Conservation (phyloP, 1,140 invertebrate species). For the Steinernema khuongi region DNA sequence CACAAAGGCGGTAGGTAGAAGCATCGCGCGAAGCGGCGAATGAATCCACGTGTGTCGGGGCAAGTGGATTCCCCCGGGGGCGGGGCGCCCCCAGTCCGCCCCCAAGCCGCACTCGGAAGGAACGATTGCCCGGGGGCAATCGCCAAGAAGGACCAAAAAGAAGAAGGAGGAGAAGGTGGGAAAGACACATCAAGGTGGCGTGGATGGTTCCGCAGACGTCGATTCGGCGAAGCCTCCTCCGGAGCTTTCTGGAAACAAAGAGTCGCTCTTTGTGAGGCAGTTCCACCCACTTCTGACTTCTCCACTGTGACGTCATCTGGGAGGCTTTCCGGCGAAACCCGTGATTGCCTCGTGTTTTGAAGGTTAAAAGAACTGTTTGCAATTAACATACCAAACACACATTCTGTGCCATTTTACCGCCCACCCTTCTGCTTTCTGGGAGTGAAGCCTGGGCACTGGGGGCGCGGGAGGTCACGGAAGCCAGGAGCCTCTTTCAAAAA, state of each 20-base stretch:
- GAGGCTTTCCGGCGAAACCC: too few species aligned
- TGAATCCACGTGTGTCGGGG: not conserved
- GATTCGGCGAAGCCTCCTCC: not conserved
- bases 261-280: not conserved
- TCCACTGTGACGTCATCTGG: too few species aligned
- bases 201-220: not conserved
- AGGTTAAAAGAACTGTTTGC: too few species aligned
- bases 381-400: too few species aligned
- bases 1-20: not conserved
- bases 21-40: not conserved
- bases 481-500: too few species aligned
- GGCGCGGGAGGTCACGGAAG: too few species aligned
- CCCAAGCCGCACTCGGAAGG: not conserved
- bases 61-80: not conserved
- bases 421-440: too few species aligned
- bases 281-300: not conserved
- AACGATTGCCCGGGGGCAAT: not conserved
- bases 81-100: not conserved
- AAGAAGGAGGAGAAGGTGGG: too few species aligned
- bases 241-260: not conserved
- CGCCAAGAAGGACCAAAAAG: not conserved
- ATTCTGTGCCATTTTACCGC: too few species aligned
- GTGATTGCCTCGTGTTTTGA: too few species aligned
- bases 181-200: too few species aligned
- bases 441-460: too few species aligned